Percentiles rank a stretch among this genome's conserved stretches.
phyloP scores from a whole-genome alignment of 2,113 vertebrate species.

The Cyphomyrus plagiostoma region DNA sequence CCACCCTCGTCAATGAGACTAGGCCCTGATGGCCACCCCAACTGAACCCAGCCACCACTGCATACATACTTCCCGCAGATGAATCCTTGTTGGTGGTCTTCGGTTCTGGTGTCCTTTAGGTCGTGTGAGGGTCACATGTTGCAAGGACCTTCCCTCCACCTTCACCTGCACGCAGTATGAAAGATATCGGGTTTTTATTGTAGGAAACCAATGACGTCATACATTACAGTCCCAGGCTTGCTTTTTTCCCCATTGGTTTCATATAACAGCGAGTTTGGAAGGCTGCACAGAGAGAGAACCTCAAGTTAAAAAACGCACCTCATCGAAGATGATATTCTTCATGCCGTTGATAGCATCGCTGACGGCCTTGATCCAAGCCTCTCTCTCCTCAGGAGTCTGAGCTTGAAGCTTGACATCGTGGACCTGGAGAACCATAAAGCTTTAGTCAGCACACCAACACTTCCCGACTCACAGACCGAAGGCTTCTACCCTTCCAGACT shows the following conservation, averaged over 20 bases:
- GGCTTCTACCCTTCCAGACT: neutral
- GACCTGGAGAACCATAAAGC: conserved; percentile 59
- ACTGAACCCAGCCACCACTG: neutral
- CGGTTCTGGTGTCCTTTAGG: conserved; percentile 71
- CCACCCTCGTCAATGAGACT: neutral
- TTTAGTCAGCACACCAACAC: neutral
- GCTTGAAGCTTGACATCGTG: conserved; percentile 84
- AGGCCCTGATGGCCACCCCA: neutral
- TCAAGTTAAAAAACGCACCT: conserved; percentile 60
- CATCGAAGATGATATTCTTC: conserved; percentile 90
- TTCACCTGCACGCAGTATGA: conserved; percentile 67
- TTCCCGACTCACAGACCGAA: neutral
- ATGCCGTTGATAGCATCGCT: conserved; percentile 79
- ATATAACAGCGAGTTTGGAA: neutral
- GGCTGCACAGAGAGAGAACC: neutral
- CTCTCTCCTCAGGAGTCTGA: conserved; percentile 76
- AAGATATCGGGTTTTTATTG: neutral
- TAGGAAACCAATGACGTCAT: neutral
- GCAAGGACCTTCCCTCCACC: conserved; percentile 75
- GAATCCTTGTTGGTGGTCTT: conserved; percentile 83
- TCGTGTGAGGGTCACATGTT: conserved; percentile 81
- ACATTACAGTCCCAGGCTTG: neutral
- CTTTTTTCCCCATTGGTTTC: neutral
- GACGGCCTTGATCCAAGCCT: conserved; percentile 88
- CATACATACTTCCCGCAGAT: conserved; percentile 82